These are phyloP conservation scores for Calonectris borealis DNA, from an alignment of 2,113 vertebrate species.

Conservation along the genomic window DNA sequence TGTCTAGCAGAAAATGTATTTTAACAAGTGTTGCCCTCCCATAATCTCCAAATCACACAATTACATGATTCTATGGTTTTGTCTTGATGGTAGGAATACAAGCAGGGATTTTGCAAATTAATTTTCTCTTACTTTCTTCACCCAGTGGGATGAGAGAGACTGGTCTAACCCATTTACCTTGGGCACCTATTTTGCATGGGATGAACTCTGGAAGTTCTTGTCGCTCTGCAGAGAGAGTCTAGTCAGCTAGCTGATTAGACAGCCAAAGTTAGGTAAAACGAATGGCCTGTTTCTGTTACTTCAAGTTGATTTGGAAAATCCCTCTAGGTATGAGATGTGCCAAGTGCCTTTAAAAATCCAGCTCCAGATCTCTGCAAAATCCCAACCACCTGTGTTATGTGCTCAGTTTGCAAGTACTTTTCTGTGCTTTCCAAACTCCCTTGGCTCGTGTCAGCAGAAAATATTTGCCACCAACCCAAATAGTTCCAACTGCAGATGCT, in stretches of 20 bases:
- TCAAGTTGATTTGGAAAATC: constrained; percentile 1
- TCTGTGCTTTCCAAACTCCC: neutral
- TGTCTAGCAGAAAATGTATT: neutral
- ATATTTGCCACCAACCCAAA: neutral
- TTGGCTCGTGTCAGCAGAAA: neutral
- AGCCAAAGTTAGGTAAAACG: neutral
- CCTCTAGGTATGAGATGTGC: neutral
- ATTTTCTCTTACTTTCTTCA: neutral
- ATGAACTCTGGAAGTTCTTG: neutral
- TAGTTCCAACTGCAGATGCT: neutral
- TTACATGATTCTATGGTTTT: neutral
- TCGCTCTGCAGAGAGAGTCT: neutral
- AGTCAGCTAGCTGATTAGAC: neutral
- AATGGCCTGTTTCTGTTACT: neutral
- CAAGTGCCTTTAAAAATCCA: constrained; percentile 23
- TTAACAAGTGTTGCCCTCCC: neutral
- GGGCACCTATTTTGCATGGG: neutral
- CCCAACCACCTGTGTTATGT: constrained; percentile 25
- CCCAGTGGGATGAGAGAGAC: neutral
- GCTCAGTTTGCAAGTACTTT: neutral
- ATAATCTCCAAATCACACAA: neutral
- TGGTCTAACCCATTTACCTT: neutral
- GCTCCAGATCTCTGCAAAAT: neutral
- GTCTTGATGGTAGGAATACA: neutral
- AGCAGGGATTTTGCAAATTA: neutral